These are phyloP conservation scores for Orthochromis indermauri DNA, from an alignment of 2,113 vertebrate species.

Conservation along the genomic window DNA sequence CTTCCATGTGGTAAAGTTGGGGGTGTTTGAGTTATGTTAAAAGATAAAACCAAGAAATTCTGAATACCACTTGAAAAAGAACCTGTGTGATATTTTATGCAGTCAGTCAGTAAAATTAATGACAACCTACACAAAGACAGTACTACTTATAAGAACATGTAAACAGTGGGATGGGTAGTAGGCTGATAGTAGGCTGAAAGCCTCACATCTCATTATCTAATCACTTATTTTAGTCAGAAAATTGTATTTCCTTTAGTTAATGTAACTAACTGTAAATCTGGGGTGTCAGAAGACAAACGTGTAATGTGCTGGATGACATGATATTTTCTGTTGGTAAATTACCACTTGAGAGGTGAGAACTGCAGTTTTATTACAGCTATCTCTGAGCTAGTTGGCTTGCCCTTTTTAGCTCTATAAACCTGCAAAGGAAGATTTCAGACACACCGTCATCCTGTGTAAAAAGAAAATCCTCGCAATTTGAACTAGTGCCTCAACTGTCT, in stretches of 20 bases:
- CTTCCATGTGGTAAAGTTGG: not conserved
- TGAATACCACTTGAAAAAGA: not conserved
- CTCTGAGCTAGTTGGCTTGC: not conserved
- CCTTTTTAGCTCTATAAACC: not conserved
- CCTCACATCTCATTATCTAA: not conserved
- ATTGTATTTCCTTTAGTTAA: not conserved
- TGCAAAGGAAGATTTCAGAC: not conserved
- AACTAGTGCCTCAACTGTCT: not conserved
- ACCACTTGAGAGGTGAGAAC: not conserved
- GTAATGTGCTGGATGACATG: not conserved
- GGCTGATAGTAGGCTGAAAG: not conserved
- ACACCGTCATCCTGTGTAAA: not conserved
- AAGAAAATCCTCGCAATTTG: not conserved
- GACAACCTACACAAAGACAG: not conserved
- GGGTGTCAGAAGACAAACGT: not conserved
- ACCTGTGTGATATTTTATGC: not conserved
- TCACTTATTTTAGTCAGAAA: not conserved
- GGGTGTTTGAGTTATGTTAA: not conserved
- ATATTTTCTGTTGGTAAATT: not conserved
- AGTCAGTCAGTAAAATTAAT: not conserved
- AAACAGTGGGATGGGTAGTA: not conserved
- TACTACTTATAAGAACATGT: not conserved
- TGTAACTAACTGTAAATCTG: not conserved
- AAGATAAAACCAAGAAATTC: not conserved
- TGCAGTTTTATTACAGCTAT: not conserved